Conservation (phyloP, 2,797 vertebrate species). For the Pagetopsis macropterus region DNA sequence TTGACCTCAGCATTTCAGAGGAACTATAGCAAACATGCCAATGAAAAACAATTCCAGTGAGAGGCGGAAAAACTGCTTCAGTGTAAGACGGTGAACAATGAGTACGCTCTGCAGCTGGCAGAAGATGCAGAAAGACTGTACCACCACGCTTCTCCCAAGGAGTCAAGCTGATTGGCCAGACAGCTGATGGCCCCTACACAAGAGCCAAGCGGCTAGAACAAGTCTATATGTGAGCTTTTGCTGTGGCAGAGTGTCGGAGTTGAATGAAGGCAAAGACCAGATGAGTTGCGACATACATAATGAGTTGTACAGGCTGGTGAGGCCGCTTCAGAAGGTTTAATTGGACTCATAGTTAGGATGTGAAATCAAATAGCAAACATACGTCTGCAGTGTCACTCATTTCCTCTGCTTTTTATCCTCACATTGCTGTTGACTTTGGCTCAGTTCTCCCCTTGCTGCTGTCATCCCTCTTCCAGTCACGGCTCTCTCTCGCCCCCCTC, state of each 20-base stretch:
- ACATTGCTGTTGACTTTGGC: conserved; percentile 18
- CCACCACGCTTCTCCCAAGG: conserved; percentile 17
- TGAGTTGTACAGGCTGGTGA: conserved; percentile 1
- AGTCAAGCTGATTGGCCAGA: conserved; percentile 35
- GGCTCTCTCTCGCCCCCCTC: conserved; percentile 5
- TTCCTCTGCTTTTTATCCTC: conserved; percentile 17
- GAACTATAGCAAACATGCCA: neutral
- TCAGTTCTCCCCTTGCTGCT: neutral
- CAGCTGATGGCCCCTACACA: conserved; percentile 31
- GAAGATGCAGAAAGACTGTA: conserved; percentile 20
- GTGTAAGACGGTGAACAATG: conserved; percentile 7
- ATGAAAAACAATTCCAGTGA: neutral
- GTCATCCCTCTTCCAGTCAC: conserved; percentile 28
- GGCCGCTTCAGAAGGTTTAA: conserved; percentile 24
- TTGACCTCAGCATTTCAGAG: neutral
- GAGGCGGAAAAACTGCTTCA: conserved; percentile 3
- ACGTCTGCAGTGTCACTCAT: neutral
- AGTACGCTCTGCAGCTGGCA: conserved; percentile 20
- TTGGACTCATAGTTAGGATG: conserved; percentile 28
- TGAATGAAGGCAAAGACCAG: conserved; percentile 43
- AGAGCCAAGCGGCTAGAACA: conserved; percentile 35
- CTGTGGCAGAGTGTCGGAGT: conserved; percentile 39
- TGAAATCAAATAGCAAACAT: conserved; percentile 6
- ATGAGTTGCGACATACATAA: conserved; percentile 9
- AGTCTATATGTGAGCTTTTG: conserved; percentile 30